Conservation (phyloP, 2,113 vertebrate species). For the Tetrao urogallus region DNA sequence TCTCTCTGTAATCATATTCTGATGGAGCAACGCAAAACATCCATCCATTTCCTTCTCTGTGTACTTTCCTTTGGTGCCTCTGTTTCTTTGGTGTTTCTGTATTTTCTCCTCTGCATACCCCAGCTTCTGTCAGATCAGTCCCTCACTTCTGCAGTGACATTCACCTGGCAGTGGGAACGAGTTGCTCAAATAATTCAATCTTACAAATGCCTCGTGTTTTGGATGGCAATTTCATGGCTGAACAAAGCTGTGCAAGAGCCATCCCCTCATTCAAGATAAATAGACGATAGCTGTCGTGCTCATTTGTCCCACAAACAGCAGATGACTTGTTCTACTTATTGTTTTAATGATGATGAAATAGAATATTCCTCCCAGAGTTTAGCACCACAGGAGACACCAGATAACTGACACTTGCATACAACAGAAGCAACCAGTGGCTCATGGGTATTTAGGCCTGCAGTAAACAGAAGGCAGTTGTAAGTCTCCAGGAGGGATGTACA, state of each 20-base stretch:
- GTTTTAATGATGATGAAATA: background rate
- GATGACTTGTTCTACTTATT: background rate
- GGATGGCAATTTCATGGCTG: background rate
- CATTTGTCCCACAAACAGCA: background rate
- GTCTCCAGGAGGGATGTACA: background rate
- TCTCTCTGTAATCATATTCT: background rate
- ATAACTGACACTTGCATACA: accelerated
- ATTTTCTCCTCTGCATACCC: background rate
- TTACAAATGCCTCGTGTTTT: background rate
- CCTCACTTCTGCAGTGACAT: accelerated
- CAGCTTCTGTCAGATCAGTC: background rate
- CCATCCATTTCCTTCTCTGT: background rate
- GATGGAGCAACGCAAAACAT: background rate
- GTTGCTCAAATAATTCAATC: background rate
- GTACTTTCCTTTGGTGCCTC: background rate
- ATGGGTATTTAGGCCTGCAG: background rate
- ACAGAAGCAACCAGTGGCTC: background rate
- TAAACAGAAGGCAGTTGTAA: background rate
- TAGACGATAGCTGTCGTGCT: background rate
- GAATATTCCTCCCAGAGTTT: background rate
- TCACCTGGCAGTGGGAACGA: background rate
- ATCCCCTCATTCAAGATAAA: background rate
- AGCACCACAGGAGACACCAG: background rate
- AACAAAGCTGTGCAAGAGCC: background rate
- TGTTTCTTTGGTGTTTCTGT: background rate